A percentile compares a stretch with the other conserved stretches of the same genome.
phyloP scores from a whole-genome alignment of 2,797 vertebrate species.

The Clarias platycephalus region DNA sequence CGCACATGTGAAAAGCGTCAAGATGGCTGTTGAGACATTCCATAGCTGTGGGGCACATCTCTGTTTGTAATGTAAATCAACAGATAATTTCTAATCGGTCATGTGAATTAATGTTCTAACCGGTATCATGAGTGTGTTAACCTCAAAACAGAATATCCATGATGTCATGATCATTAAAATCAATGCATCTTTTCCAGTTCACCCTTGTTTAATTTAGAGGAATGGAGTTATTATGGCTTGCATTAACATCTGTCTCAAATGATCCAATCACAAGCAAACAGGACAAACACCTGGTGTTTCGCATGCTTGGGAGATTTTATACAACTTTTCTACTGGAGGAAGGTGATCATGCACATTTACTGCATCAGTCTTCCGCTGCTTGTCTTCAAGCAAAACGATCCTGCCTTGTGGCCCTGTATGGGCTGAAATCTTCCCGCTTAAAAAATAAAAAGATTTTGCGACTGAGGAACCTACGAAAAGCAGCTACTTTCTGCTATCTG shows the following conservation, averaged over 20 bases:
- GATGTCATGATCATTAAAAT: neutral
- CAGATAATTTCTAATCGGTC: neutral
- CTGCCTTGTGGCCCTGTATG: neutral
- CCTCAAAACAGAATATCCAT: neutral
- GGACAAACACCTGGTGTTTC: neutral
- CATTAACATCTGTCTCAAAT: neutral
- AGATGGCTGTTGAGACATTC: neutral
- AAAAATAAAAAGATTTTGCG: neutral
- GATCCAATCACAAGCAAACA: neutral
- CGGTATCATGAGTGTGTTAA: neutral
- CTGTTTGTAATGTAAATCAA: conserved; percentile 11
- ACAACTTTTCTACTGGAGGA: neutral
- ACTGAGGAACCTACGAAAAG: neutral
- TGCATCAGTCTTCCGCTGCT: neutral
- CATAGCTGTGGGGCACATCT: neutral
- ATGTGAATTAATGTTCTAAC: conserved; percentile 27
- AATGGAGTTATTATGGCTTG: neutral
- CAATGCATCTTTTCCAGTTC: neutral
- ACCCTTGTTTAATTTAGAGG: neutral
- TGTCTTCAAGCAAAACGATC: neutral
- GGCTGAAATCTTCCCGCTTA: neutral
- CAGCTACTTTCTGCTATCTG: neutral
- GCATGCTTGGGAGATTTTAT: neutral
- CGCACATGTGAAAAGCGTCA: conserved; percentile 9
- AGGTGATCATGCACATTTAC: neutral